Percentiles rank a stretch among this genome's conserved stretches.
Conservation (phyloP, 2,888 invertebrate genomes). For the Ornithoptera priamus region DNA sequence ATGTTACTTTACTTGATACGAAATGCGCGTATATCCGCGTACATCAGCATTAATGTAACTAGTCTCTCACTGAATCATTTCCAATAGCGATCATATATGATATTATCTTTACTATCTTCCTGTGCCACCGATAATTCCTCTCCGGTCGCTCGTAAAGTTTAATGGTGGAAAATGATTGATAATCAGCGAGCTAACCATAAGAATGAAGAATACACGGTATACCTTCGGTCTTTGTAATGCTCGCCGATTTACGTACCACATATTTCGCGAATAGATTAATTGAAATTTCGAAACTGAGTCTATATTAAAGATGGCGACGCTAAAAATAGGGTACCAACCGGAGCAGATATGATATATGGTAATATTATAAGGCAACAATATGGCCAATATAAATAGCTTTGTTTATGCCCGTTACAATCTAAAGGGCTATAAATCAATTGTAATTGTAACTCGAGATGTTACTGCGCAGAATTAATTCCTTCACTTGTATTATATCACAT, state of each 20-base stretch:
- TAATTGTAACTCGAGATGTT: constrained; percentile 26
- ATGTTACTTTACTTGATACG: neutral
- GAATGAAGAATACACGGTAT: constrained; percentile 7
- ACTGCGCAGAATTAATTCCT: constrained; percentile 20
- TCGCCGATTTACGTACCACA: neutral
- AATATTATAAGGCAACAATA: constrained; percentile 1
- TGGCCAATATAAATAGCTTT: constrained; percentile 17
- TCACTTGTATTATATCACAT: constrained; percentile 9
- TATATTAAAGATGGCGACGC: neutral
- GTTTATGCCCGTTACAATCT: constrained; percentile 16
- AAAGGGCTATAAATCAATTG: constrained; percentile 26
- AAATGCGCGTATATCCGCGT: neutral
- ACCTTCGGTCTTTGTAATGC: constrained; percentile 7
- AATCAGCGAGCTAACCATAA: constrained; percentile 22
- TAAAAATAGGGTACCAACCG: neutral
- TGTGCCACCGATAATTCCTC: constrained; percentile 12
- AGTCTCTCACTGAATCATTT: constrained; percentile 2
- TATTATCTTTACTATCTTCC: constrained; percentile 12
- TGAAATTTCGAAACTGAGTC: constrained; percentile 10
- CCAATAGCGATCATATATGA: constrained; percentile 15
- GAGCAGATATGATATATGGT: constrained; percentile 3
- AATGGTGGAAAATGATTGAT: constrained; percentile 26
- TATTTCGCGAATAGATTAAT: constrained; percentile 1
- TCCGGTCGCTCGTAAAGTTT: constrained; percentile 24
- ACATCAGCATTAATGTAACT: neutral